Conservation (phyloP, 1,140 invertebrate genomes). For the Pseudomyrmex concolor region DNA sequence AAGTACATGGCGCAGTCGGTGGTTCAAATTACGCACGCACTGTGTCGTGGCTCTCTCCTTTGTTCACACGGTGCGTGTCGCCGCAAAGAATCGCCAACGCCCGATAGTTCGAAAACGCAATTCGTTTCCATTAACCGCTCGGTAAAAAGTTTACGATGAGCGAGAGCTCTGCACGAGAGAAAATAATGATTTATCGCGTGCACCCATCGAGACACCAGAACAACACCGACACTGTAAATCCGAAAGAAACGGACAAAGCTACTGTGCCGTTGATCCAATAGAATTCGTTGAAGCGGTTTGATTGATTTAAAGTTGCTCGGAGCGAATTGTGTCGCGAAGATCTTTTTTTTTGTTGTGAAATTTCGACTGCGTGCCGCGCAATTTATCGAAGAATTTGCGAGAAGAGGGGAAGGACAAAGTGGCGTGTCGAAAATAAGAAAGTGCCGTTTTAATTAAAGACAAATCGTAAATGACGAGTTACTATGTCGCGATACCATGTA, state of each 20-base stretch:
- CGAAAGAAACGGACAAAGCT: constrained; percentile 26
- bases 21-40: constrained; percentile 57
- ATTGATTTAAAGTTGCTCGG: constrained; percentile 47
- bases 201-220: constrained; percentile 19
- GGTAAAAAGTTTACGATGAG: constrained; percentile 40
- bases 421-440: neutral
- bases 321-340: neutral
- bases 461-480: neutral
- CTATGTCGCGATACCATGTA: neutral
- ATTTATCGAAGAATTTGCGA: constrained; percentile 36
- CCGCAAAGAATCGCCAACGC: constrained; percentile 44
- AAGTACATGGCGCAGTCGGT: constrained; percentile 18
- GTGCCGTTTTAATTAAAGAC: constrained; percentile 11
- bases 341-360: constrained; percentile 33
- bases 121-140: constrained; percentile 64
- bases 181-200: constrained; percentile 49
- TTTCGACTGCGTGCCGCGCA: constrained; percentile 16
- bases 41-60: constrained; percentile 15
- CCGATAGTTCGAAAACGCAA: constrained; percentile 53
- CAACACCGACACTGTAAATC: neutral
- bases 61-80: constrained; percentile 53
- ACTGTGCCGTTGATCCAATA: constrained; percentile 30
- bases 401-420: neutral
- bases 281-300: constrained; percentile 22
- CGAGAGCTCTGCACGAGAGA: neutral